A percentile compares a stretch with the other conserved stretches of the same genome.
phyloP scores from a whole-genome alignment of 2,113 vertebrate genomes.

The Puma concolor region DNA sequence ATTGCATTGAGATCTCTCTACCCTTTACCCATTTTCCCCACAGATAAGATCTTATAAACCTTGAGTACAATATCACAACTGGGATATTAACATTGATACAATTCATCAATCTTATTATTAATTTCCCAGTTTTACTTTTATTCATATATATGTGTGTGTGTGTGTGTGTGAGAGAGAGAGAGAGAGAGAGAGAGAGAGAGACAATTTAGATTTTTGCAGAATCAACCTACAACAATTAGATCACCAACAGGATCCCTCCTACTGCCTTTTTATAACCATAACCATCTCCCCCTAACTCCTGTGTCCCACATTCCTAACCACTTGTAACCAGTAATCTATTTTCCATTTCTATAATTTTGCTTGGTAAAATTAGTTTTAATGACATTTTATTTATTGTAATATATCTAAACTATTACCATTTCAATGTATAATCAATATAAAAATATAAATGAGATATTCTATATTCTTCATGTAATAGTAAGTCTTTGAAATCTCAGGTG shows the following conservation, averaged over 20 bases:
- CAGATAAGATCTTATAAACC: not conserved
- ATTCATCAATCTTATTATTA: not conserved
- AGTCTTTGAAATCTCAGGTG: not conserved
- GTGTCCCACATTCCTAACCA: not conserved
- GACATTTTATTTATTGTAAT: not conserved
- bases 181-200: not conserved
- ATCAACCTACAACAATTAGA: not conserved
- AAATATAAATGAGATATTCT: not conserved
- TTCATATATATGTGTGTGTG: not conserved
- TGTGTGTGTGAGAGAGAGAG: not conserved
- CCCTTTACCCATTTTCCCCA: not conserved
- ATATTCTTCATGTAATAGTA: not conserved
- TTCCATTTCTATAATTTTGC: not conserved
- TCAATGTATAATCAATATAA: not conserved
- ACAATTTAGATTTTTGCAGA: not conserved
- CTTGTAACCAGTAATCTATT: not conserved
- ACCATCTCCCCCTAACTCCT: rapidly evolving
- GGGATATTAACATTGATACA: not conserved
- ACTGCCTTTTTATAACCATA: too few relatives aligned
- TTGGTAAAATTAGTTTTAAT: not conserved
- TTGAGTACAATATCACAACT: not conserved
- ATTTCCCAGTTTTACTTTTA: not conserved
- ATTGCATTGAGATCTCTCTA: not conserved
- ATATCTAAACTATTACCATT: not conserved
- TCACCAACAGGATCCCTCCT: not conserved